Base-by-base conservation (phyloP, 1,140 invertebrate species). In the Bombus superbus region DNA sequence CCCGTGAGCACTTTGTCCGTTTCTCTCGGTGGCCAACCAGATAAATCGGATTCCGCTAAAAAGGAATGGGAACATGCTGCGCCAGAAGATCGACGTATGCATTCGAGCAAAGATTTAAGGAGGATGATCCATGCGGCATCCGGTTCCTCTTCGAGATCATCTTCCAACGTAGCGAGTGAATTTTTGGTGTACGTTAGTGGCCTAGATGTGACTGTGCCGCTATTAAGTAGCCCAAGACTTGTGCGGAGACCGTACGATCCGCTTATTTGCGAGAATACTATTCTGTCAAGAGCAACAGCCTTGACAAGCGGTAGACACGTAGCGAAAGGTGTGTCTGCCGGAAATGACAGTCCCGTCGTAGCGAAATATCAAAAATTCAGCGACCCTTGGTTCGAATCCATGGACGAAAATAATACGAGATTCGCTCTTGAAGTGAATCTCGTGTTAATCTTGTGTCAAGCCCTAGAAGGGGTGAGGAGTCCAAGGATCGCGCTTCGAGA, bases 351-450 rank as follows among this genome's bases (percentile, higher is more conserved):
- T 25, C 92, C 89, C 32, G 86, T 85, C 15, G 83, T 86, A 69
- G 73, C 86, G 0, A 83, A 77, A 32, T 86, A 74, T 75, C 89
- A 83, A 35, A 86, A 53, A 80, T 88, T 83, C 32, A 90, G 87
- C 72, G 94, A 95, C 85, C 94, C 95, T 4, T 95, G 95, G 95
- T 95, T 95, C 68, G 93, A 94, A 44, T 94, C 94, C 3, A 95
- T 95, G 95, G 94, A 95, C 35, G 91, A 94, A 66, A 94, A 95
- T 35, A 95, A 95, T 44, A 94, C 95, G 1, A 87, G 95, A 62
- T 84, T 95, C 0, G 94, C 95, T 1, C 82, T 95, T 0, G 95
- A 95, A 81, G 92, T 95, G 1, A 95, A 95, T 88, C 91, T 95
- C 1, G 92, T 94, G 11, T 88, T 95, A 3, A 93, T 94, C 64